A percentile compares a stretch with the other conserved stretches of the same genome.
Conservation (phyloP, 2,113 vertebrate species). For the Calypte anna region DNA sequence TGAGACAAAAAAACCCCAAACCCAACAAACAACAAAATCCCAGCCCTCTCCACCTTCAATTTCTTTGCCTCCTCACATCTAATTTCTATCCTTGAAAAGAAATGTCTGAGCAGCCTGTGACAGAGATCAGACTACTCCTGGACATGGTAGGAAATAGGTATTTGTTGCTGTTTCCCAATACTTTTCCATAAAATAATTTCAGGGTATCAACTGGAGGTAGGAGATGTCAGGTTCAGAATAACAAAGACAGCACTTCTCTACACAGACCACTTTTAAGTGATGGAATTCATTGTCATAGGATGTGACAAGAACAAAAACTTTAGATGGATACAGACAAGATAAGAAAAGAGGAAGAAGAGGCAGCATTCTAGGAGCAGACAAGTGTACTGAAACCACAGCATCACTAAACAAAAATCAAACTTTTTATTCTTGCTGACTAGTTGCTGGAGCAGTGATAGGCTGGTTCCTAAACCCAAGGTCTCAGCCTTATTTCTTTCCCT, state of each 20-base stretch:
- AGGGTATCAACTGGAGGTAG: neutral
- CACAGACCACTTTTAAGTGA: neutral
- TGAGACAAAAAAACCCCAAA: neutral
- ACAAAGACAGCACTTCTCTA: neutral
- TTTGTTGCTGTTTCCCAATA: neutral
- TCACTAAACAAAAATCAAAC: neutral
- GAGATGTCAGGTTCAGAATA: neutral
- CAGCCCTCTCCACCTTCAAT: neutral
- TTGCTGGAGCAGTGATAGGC: neutral
- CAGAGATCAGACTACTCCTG: neutral
- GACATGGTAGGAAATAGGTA: neutral
- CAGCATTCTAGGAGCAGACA: neutral
- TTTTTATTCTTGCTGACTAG: neutral
- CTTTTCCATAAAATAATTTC: neutral
- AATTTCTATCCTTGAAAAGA: neutral
- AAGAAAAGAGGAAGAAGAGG: neutral
- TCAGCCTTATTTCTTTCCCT: neutral
- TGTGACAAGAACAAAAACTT: neutral
- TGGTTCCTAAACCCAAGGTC: neutral
- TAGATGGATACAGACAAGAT: rapidly evolving
- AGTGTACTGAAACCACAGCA: neutral
- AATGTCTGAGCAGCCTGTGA: neutral
- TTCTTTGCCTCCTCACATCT: neutral
- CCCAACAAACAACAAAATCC: neutral
- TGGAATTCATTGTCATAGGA: neutral